Evolutionary conservation across 2,797 vertebrate genomes (phyloP).

Genomic region (Tadarida brasiliensis): DNA sequence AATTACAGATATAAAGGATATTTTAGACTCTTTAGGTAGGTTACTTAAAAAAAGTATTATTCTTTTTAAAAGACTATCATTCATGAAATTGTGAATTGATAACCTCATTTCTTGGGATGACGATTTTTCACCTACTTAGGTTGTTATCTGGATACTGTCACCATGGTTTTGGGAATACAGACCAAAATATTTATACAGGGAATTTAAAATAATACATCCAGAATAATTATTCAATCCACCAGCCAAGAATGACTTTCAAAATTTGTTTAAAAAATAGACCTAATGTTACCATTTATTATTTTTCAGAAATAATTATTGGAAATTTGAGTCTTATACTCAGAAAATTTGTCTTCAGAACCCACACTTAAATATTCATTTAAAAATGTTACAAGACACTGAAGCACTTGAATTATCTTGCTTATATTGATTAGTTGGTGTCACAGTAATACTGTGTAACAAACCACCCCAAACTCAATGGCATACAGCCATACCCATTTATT

Average conservation of each 20-base stretch:
- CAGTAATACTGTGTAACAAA: neutral
- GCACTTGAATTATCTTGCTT: neutral
- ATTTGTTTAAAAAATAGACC: constrained; percentile 30
- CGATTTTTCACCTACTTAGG: neutral
- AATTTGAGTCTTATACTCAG: neutral
- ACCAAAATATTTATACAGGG: neutral
- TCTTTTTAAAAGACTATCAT: constrained; percentile 13
- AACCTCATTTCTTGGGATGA: neutral
- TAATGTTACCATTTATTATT: constrained; percentile 39
- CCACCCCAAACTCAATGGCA: neutral
- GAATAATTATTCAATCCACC: neutral
- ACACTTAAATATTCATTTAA: constrained; percentile 46
- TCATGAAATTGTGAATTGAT: constrained; percentile 31
- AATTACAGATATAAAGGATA: constrained; percentile 97
- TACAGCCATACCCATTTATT: neutral
- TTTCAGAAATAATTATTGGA: constrained; percentile 60
- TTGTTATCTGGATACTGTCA: neutral
- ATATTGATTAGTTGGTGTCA: neutral
- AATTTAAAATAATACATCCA: constrained; percentile 42
- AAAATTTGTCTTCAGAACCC: constrained; percentile 44
- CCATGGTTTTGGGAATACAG: neutral
- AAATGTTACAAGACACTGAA: constrained; percentile 32
- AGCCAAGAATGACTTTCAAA: constrained; percentile 36
- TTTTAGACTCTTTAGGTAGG: constrained; percentile 97
- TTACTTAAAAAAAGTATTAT: constrained; percentile 54